Evolutionary conservation across 1,140 invertebrate species (phyloP).

Genomic region (Ips typographus): DNA sequence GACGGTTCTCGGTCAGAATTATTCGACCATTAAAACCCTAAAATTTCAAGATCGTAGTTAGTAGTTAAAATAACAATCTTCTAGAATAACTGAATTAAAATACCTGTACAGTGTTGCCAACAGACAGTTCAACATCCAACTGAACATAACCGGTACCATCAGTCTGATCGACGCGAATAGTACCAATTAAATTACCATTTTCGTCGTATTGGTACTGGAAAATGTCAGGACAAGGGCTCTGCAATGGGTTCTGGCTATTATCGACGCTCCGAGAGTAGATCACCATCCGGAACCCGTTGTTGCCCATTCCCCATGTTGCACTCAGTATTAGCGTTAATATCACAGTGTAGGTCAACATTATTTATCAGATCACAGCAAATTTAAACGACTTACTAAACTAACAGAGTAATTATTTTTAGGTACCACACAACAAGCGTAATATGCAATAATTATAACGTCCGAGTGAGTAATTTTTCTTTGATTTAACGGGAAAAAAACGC

Average conservation of each 20-base stretch:
- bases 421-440: neutral
- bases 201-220: constrained; percentile 42
- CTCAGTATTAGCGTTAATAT: constrained; percentile 8
- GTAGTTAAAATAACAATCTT: too few species aligned
- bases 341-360: constrained; percentile 13
- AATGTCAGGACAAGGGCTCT: constrained; percentile 42
- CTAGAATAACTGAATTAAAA: neutral
- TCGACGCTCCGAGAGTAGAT: neutral
- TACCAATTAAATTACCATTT: constrained; percentile 39
- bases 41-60: too few species aligned
- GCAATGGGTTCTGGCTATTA: constrained; percentile 1
- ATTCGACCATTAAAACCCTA: constrained; percentile 48
- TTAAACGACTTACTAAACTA: neutral
- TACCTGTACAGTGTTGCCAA: constrained; percentile 45
- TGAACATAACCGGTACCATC: constrained; percentile 27
- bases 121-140: constrained; percentile 42
- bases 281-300: neutral
- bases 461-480: too few species aligned
- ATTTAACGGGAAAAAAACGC: too few species aligned
- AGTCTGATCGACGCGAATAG: constrained; percentile 30
- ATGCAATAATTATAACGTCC: too few species aligned
- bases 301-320: neutral
- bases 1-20: constrained; percentile 35
- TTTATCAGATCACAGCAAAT: neutral
- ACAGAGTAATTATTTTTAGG: neutral